Evolutionary conservation across 2,888 invertebrate species (phyloP).

Genomic region (Agrotis clavis): DNA sequence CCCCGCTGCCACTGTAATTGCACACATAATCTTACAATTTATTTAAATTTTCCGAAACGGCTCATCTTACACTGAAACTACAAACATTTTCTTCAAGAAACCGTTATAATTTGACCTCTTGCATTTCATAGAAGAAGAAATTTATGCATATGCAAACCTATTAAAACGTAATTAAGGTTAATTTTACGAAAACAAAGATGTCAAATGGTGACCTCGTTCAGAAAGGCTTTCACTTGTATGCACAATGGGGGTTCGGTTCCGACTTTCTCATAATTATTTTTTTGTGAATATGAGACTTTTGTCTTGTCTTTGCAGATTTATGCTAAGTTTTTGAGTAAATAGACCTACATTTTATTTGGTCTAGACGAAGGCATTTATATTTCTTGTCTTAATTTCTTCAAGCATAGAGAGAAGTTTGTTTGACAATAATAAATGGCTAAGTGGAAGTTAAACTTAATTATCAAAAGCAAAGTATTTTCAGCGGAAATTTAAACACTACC

Average conservation of each 20-base stretch:
- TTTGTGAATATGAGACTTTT: slow-evolving; percentile 1
- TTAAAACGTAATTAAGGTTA: slow-evolving; percentile 60
- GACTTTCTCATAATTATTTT: slow-evolving; percentile 37
- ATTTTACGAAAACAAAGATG: slow-evolving; percentile 55
- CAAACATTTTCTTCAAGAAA: accelerated
- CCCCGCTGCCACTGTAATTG: too few relatives aligned
- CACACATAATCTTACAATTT: too few relatives aligned
- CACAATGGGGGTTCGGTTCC: slow-evolving; percentile 24
- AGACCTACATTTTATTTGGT: too few relatives aligned
- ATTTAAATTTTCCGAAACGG: slow-evolving; percentile 31
- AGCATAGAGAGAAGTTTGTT: too few relatives aligned
- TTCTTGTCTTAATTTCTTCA: too few relatives aligned
- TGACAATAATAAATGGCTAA: too few relatives aligned
- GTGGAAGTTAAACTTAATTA: too few relatives aligned
- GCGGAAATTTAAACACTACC: too few relatives aligned
- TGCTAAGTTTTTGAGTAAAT: not conserved
- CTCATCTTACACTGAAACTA: not conserved
- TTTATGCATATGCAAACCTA: slow-evolving; percentile 47
- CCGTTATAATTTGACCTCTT: slow-evolving; percentile 34
- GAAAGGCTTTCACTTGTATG: slow-evolving; percentile 51
- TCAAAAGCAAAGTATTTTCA: too few relatives aligned
- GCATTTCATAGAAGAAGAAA: slow-evolving; percentile 42
- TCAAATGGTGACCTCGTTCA: slow-evolving; percentile 39
- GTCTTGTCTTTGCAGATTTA: not conserved
- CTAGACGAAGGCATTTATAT: too few relatives aligned